phyloP scores from a whole-genome alignment of 2,797 vertebrate genomes.

The Premnoplex brunnescens region DNA sequence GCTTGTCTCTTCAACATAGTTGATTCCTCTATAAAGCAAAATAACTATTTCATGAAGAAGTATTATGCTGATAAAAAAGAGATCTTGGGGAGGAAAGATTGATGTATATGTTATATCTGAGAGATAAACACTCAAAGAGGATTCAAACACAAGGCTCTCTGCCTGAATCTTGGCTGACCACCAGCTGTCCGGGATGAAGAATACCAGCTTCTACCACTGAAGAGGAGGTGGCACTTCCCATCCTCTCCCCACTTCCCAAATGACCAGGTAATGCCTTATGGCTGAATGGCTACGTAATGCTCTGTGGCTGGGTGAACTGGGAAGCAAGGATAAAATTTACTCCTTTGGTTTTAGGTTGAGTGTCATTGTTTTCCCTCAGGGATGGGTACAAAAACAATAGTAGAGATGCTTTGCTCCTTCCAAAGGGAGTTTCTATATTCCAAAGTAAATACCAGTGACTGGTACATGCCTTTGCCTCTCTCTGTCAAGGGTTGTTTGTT shows the following conservation, averaged over 20 bases:
- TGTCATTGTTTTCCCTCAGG: background rate
- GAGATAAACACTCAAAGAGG: background rate
- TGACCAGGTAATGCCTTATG: background rate
- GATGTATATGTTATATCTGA: background rate
- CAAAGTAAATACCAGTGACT: background rate
- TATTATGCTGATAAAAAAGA: background rate
- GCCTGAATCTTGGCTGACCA: background rate
- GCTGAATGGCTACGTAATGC: rapidly evolving
- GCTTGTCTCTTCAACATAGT: background rate
- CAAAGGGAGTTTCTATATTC: background rate
- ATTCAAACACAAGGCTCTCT: background rate
- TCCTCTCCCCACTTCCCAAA: background rate
- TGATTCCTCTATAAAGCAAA: background rate
- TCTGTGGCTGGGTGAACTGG: background rate
- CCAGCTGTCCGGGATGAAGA: background rate
- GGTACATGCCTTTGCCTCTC: background rate
- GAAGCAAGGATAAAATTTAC: background rate
- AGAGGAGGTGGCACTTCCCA: background rate
- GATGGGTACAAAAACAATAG: background rate
- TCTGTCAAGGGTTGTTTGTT: background rate
- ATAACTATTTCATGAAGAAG: background rate
- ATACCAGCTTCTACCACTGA: background rate
- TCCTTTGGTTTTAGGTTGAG: background rate
- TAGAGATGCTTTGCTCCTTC: background rate
- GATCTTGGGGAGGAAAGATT: background rate